Base-by-base conservation (phyloP, 2,888 invertebrate genomes). In the Ditula angustiorana region DNA sequence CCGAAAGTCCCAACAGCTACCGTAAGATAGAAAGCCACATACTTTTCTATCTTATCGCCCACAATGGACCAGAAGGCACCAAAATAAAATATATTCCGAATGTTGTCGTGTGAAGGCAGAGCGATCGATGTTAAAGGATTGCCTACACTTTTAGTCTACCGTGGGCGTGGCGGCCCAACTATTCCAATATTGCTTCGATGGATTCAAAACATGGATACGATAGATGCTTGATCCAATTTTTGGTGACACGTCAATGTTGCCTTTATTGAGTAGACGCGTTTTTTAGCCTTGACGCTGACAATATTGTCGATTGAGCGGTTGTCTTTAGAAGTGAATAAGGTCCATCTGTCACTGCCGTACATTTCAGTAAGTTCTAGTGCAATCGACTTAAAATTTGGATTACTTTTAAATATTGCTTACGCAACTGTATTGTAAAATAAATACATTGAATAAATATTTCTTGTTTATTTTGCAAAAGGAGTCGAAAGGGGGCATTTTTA, bases 51-150 rank as follows among this genome's bases (percentile, higher is more conserved):
- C 53, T 64, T 64, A 64, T 59, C 58, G 26, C 44, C 46, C n/a
- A 64, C 64, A 64, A 64, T 58, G 58, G 37, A 53, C 64, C 64
- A 59, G 64, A 53, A 64, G 64, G 59, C 57, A 28, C 46, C 52
- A 59, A 47, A 58, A 86, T 88, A 87, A 87, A 85, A 86, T 82
- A 87, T 87, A 88, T 88, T 88, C 86, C 86, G 83, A 82, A 83
- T 83, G 82, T 85, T 64, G 82, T 80, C 82, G 72, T 62, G 71
- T 76, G 77, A 78, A 47, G 78, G 79, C 81, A 85, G 81, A 82
- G 68, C 77, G 82, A 81, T 83, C 82, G 80, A 83, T 80, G 81
- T 77, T 85, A 83, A 87, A 83, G 82, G 85, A 87, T 87, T 85
- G 85, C 80, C 77, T 76, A 77, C 77, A 77, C 78, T 78, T 80